These are phyloP conservation scores for Larimichthys polyactis DNA, from an alignment of 2,113 vertebrate species.

Conservation along the genomic window DNA sequence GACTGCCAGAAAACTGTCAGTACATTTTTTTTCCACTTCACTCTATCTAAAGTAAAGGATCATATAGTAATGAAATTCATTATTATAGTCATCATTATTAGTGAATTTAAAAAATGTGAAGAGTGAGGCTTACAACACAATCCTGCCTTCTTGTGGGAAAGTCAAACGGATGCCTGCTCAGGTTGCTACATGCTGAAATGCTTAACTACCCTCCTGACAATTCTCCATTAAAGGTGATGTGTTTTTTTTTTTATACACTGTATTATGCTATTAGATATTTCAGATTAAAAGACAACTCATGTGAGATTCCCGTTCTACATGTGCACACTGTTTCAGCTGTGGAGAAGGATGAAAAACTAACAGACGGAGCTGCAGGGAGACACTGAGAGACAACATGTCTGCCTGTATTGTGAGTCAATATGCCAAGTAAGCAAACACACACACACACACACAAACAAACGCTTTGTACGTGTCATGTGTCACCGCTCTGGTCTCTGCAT, in stretches of 20 bases:
- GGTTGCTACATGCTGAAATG: slow-evolving; percentile 17
- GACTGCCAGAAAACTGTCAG: background rate
- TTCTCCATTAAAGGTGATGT: background rate
- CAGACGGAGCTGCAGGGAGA: background rate
- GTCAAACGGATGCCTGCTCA: background rate
- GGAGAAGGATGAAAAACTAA: background rate
- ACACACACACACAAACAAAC: background rate
- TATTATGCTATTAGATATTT: background rate
- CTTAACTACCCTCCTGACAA: background rate
- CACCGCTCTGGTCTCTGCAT: background rate
- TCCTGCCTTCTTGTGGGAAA: background rate
- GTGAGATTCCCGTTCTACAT: background rate
- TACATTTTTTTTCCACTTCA: too few species aligned
- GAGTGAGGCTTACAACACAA: background rate
- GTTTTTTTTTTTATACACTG: background rate
- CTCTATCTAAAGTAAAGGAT: too few species aligned
- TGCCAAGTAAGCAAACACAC: slow-evolving; percentile 25
- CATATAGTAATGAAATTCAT: too few species aligned
- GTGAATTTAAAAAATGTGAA: too few species aligned
- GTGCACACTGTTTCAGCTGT: background rate
- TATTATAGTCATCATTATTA: too few species aligned
- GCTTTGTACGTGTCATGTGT: background rate
- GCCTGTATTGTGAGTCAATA: background rate
- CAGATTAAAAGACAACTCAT: background rate
- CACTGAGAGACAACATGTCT: background rate